phyloP scores from a whole-genome alignment of 2,113 vertebrate genomes.

The Perca schrenkii region DNA sequence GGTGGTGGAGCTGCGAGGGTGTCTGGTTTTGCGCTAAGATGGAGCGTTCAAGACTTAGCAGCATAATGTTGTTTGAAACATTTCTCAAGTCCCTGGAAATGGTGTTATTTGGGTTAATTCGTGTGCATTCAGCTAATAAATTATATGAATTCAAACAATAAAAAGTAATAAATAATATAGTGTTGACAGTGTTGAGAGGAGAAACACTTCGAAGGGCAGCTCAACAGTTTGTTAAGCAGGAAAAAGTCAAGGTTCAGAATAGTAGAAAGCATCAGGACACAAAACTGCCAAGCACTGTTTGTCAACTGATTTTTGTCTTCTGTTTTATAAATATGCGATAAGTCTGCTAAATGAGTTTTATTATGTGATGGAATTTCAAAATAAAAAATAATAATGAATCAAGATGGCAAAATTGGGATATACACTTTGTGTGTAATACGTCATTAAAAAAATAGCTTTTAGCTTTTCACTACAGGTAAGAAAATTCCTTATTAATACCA shows the following conservation, averaged over 20 bases:
- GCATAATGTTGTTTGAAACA: not conserved
- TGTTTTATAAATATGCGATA: conserved; percentile 14
- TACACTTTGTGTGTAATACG: not conserved
- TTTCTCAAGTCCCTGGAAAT: not conserved
- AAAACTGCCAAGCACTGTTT: not conserved
- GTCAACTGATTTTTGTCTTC: conserved; percentile 11
- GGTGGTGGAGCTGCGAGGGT: not conserved
- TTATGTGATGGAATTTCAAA: conserved; percentile 4
- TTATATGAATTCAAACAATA: not conserved
- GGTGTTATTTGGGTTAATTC: not conserved
- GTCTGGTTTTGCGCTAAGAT: not conserved
- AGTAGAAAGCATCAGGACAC: not conserved
- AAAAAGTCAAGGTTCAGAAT: not conserved
- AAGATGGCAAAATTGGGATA: not conserved
- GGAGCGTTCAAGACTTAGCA: not conserved
- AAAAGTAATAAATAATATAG: not conserved
- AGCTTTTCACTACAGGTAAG: not conserved
- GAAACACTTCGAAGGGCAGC: not conserved
- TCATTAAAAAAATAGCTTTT: not conserved
- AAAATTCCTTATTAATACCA: not conserved
- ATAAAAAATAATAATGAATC: not conserved
- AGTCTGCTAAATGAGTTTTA: not conserved
- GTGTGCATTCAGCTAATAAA: conserved; percentile 1
- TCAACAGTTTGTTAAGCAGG: not conserved
- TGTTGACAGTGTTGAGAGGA: not conserved